Conservation (phyloP, 1,140 invertebrate species). For the Linepithema humile region DNA sequence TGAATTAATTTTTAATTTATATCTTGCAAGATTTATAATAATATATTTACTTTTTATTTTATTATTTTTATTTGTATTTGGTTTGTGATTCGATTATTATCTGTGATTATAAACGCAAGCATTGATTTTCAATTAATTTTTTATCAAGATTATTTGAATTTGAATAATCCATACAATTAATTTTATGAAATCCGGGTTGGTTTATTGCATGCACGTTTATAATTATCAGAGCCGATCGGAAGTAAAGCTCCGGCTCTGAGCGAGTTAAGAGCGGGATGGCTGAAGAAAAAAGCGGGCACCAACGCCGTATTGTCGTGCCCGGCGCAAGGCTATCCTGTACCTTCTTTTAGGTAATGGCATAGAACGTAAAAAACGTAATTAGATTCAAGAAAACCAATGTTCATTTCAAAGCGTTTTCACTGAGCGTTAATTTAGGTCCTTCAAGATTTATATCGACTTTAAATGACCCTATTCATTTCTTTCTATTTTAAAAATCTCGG, state of each 20-base stretch:
- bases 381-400: neutral
- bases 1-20: neutral
- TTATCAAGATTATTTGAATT: neutral
- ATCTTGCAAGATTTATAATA: neutral
- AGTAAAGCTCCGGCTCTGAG: conserved; percentile 88
- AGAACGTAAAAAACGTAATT: neutral
- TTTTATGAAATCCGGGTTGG: neutral
- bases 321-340: conserved; percentile 81
- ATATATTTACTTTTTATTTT: neutral
- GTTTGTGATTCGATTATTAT: neutral
- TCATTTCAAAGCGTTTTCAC: too few species aligned
- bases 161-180: neutral
- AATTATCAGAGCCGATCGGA: conserved; percentile 87
- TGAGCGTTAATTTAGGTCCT: too few species aligned
- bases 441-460: neutral
- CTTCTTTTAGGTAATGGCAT: conserved; percentile 78
- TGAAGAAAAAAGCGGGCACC: conserved; percentile 71
- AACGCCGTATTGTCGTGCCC: conserved; percentile 77
- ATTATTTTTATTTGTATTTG: neutral
- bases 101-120: neutral
- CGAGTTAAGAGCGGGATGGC: conserved; percentile 81
- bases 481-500: neutral
- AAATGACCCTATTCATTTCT: neutral
- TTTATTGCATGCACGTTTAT: conserved; percentile 48
- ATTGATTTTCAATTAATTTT: neutral